Evolutionary conservation across 2,797 vertebrate genomes (phyloP).

Genomic region (Danio jaintianensis): DNA sequence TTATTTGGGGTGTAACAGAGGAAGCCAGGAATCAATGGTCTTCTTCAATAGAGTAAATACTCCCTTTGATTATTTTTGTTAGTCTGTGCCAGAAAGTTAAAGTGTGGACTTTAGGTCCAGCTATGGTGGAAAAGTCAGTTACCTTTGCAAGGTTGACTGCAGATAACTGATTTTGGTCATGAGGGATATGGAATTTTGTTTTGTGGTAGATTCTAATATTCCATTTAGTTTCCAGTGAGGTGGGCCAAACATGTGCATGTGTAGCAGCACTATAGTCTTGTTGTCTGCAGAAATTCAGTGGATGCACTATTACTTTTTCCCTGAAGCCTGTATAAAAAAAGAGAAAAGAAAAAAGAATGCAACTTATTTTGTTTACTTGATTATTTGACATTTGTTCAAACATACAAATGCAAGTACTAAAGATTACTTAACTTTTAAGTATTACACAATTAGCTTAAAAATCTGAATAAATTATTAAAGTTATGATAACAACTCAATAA

Average conservation of each 20-base stretch:
- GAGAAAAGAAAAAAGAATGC: neutral
- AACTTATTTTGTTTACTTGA: neutral
- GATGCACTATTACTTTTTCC: conserved; percentile 17
- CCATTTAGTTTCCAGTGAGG: conserved; percentile 58
- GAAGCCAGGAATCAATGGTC: conserved; percentile 62
- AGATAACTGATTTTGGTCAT: conserved; percentile 41
- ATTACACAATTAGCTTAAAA: too few relatives aligned
- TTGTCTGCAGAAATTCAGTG: conserved; percentile 30
- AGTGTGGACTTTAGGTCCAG: conserved; percentile 48
- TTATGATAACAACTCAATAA: too few relatives aligned
- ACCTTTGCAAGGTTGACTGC: conserved; percentile 47
- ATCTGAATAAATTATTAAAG: too few relatives aligned
- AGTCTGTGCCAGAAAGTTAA: conserved; percentile 53
- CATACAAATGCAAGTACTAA: neutral
- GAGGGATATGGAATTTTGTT: conserved; percentile 22
- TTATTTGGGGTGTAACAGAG: conserved; percentile 57
- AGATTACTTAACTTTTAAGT: neutral
- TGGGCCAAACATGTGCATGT: conserved; percentile 52
- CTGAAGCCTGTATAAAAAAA: neutral
- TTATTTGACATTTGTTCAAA: neutral
- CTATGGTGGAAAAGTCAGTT: conserved; percentile 39
- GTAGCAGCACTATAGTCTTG: conserved; percentile 23
- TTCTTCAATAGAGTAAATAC: conserved; percentile 62
- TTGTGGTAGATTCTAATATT: conserved; percentile 58
- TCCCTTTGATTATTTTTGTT: conserved; percentile 64